These are phyloP conservation scores for Tyto alba DNA, from an alignment of 2,113 vertebrate genomes.

Conservation along the genomic window DNA sequence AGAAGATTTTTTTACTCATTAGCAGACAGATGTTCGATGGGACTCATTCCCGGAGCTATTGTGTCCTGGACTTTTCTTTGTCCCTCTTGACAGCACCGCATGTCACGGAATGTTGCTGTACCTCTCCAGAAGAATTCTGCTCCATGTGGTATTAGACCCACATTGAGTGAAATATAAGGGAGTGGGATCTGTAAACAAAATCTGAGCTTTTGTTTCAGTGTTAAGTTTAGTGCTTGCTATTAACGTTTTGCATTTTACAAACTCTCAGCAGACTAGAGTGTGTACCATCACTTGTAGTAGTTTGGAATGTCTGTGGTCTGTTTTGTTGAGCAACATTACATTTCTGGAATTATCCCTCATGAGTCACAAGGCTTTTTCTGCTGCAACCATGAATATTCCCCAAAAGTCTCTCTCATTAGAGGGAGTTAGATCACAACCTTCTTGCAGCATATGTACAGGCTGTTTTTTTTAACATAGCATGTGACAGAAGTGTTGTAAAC, in stretches of 20 bases:
- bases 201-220: background rate
- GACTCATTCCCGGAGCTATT: background rate
- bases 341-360: background rate
- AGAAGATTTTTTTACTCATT: background rate
- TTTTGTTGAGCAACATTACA: background rate
- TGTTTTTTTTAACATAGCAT: background rate
- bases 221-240: background rate
- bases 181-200: background rate
- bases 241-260: background rate
- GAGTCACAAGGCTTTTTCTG: background rate
- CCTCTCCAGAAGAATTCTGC: background rate
- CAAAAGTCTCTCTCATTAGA: background rate
- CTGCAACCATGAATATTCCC: background rate
- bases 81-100: background rate
- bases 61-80: background rate
- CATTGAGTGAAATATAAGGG: background rate
- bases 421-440: background rate
- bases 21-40: background rate
- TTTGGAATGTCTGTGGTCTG: background rate
- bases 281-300: accelerated
- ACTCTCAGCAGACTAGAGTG: background rate
- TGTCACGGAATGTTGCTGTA: background rate
- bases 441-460: background rate
- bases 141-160: background rate
- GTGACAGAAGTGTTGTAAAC: background rate